Conservation (phyloP, 2,888 invertebrate species). For the Agrotis puta region DNA sequence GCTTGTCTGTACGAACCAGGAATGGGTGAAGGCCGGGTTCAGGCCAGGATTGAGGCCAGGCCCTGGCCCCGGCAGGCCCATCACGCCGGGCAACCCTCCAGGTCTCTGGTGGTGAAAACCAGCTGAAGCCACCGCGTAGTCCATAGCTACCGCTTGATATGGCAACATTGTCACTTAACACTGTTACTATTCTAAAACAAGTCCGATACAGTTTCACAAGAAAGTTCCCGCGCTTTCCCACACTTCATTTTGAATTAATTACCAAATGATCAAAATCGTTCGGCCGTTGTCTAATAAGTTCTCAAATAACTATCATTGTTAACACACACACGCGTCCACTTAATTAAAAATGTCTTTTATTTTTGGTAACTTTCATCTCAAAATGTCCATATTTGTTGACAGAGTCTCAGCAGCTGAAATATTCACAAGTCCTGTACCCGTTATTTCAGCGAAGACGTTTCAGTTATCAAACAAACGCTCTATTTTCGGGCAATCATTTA, state of each 20-base stretch:
- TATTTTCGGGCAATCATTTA: constrained; percentile 87
- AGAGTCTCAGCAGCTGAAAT: constrained; percentile 52
- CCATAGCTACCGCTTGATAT: constrained; percentile 97
- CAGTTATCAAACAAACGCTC: constrained; percentile 87
- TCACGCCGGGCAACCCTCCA: constrained; percentile 89
- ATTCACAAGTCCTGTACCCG: constrained; percentile 67
- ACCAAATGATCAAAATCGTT: constrained; percentile 67
- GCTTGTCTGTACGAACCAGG: constrained; percentile 97
- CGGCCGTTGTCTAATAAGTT: constrained; percentile 50
- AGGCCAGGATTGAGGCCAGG: constrained; percentile 88
- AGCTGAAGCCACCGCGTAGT: constrained; percentile 93
- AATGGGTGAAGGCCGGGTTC: constrained; percentile 96
- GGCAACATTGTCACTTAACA: constrained; percentile 93
- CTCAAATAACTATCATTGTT: constrained; percentile 68
- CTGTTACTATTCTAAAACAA: constrained; percentile 67
- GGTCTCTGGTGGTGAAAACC: constrained; percentile 90
- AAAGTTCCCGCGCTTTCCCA: constrained; percentile 75
- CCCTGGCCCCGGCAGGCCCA: constrained; percentile 91
- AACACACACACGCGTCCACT: constrained; percentile 65
- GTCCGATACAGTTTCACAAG: constrained; percentile 71
- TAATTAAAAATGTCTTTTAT: constrained; percentile 57
- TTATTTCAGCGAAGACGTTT: constrained; percentile 75
- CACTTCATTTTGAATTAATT: constrained; percentile 74
- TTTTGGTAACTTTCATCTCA: constrained; percentile 51
- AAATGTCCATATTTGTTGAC: constrained; percentile 63